Conservation (phyloP, 2,888 invertebrate species). For the Tinea pellionella region DNA sequence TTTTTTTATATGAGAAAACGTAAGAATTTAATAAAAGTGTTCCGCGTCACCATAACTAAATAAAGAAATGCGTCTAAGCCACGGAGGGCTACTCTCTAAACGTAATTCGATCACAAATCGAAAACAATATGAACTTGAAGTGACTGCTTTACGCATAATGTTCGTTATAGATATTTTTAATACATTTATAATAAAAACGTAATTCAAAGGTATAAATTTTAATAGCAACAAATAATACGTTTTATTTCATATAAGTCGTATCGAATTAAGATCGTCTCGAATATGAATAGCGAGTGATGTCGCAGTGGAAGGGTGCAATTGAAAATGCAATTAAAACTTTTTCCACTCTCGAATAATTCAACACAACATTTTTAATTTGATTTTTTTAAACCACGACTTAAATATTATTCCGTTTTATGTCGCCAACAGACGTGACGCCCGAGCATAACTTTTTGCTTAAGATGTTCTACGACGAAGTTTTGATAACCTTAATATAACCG, state of each 20-base stretch:
- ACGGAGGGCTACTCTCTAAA: not conserved
- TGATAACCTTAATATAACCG: not conserved
- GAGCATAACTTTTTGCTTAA: not conserved
- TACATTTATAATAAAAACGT: no score
- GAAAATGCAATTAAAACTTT: slow-evolving; percentile 10
- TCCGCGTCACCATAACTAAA: not conserved
- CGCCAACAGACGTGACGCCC: not conserved
- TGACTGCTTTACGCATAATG: no score
- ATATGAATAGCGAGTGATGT: not conserved
- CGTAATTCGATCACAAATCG: not conserved
- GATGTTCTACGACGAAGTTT: not conserved
- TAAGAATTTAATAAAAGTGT: not conserved
- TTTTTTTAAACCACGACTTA: not conserved
- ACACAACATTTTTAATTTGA: slow-evolving; percentile 1
- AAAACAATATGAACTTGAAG: no score
- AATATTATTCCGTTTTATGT: not conserved
- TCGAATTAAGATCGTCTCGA: no score
- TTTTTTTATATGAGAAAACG: not conserved
- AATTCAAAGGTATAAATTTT: no score
- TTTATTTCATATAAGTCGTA: no score
- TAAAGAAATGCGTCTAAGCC: not conserved
- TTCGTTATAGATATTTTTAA: no score
- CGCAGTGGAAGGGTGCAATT: not conserved
- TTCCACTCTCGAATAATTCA: not conserved
- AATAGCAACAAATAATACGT: no score